Base-by-base conservation (phyloP, 1,140 invertebrate genomes). In the Sitophilus oryzae region DNA sequence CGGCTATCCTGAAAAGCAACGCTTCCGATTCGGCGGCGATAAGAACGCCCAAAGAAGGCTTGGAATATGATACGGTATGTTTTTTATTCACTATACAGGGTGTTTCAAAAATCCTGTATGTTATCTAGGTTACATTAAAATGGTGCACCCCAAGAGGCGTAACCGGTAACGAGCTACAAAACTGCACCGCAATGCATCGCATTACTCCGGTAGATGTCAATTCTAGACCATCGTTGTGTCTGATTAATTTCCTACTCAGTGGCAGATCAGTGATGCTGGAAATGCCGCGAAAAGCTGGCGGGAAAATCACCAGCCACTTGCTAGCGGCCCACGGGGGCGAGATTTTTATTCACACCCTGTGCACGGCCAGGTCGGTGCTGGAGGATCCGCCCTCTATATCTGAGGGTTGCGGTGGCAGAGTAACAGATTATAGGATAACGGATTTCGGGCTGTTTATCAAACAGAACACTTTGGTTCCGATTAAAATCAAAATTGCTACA, bases 161-260 rank as follows among this genome's bases (percentile, higher is more conserved):
- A 47, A 87, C 84, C 62, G 86, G 81, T 48, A 81, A 77, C 36
- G 89, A 84, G 71, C 80, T 80, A 70, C 91, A 84, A 71, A 88
- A 86, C 64, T 92, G 86, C 62, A 83, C 83, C 41, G 85, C 84
- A 0, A 86, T 93, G 70, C 88, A 88, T 71, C 78, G 93, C 55
- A 93, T 97, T 9, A 96, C 94, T 1, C 93, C 95, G 0, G 90
- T 96, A 0, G 94, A 98, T 74, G 93, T 98, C 0, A 97, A 95
- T 56, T 89, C 86, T 16, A 79, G 95, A 10, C 95, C 94, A 0
- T 96, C 93, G 0, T 91, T 93, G 0, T 98, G 95, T 74, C 76
- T 98, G 19, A 96, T 96, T 14, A 97, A 97, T 73, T 98, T 98
- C 71, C 75, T 98, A 10, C 76, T 97, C 0, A 93, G 91, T 66